Conservation (phyloP, 2,888 invertebrate species). For the Anoncus sp. region DNA sequence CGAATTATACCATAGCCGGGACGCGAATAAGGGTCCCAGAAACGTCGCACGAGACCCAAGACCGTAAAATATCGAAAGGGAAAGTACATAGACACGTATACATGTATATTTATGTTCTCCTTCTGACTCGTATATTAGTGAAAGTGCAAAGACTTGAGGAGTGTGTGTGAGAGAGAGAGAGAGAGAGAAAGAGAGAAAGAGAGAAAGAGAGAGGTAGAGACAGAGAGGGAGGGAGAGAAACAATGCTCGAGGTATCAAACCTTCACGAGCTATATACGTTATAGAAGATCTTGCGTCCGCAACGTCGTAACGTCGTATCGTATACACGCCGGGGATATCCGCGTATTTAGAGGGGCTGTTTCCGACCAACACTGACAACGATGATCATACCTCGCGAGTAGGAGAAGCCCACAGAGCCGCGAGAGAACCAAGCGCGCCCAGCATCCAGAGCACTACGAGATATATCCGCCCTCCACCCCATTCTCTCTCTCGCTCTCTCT, state of each 20-base stretch:
- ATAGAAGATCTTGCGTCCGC: conserved; percentile 43
- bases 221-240: background rate
- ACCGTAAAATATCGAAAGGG: conserved; percentile 5
- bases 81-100: conserved; percentile 10
- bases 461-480: conserved; percentile 38
- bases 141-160: conserved; percentile 3
- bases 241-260: background rate
- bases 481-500: background rate
- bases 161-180: background rate
- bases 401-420: conserved; percentile 52
- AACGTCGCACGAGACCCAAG: conserved; percentile 1
- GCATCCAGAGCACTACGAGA: conserved; percentile 68
- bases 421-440: conserved; percentile 70
- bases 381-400: conserved; percentile 43
- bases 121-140: conserved; percentile 12
- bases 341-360: conserved; percentile 71
- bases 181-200: background rate
- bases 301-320: conserved; percentile 65
- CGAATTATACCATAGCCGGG: background rate
- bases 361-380: conserved; percentile 72
- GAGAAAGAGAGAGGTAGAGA: background rate
- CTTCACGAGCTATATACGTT: background rate
- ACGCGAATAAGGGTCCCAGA: background rate
- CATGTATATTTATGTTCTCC: conserved; percentile 11
- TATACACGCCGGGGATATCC: conserved; percentile 59